Conservation (phyloP, 2,888 invertebrate genomes). For the Limnephilus lunatus region DNA sequence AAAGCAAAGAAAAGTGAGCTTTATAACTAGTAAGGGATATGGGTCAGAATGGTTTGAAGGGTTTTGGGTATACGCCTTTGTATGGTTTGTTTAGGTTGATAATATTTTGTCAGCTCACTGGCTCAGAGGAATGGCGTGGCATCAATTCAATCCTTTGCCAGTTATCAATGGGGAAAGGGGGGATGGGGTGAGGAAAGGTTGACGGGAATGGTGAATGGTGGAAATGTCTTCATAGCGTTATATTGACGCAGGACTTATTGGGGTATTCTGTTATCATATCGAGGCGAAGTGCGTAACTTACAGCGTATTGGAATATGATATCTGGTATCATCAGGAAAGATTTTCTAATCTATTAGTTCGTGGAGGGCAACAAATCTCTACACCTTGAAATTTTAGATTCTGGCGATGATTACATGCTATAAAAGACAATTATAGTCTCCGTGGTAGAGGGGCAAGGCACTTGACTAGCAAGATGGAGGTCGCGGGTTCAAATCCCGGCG, state of each 20-base stretch:
- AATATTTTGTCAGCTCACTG: conserved; percentile 52
- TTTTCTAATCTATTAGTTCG: neutral
- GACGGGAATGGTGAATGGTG: conserved; percentile 12
- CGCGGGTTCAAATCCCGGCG: no score
- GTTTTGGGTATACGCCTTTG: neutral
- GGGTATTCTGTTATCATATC: conserved; percentile 13
- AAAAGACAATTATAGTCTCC: no score
- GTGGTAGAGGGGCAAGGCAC: no score
- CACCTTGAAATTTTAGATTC: neutral
- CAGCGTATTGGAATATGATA: neutral
- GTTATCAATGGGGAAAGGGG: conserved; percentile 6
- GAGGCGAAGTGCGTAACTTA: neutral
- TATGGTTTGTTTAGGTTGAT: neutral
- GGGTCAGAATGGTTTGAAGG: neutral
- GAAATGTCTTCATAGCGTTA: conserved; percentile 26
- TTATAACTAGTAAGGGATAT: neutral
- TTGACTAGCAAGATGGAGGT: no score
- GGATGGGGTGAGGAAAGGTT: no score
- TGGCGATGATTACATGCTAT: neutral
- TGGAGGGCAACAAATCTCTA: neutral
- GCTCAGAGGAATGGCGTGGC: conserved; percentile 33
- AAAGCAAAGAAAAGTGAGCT: neutral
- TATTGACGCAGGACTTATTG: conserved; percentile 27
- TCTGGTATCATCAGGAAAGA: neutral
- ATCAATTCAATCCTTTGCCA: conserved; percentile 49